phyloP scores from a whole-genome alignment of 2,797 vertebrate species.

The Eleutherodactylus coqui region DNA sequence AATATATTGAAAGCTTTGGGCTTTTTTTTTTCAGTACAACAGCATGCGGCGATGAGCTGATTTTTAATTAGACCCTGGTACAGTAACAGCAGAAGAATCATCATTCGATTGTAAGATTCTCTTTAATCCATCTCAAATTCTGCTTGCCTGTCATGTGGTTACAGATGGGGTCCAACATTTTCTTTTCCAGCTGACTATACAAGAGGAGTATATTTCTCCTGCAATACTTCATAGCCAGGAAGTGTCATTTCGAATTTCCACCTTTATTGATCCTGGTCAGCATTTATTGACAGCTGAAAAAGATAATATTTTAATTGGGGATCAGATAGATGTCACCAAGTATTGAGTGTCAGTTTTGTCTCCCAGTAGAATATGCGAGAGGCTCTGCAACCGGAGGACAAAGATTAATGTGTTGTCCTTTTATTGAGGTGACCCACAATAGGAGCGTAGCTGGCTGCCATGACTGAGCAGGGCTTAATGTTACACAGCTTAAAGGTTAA shows the following conservation, averaged over 20 bases:
- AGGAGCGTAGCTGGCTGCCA: constrained; percentile 72
- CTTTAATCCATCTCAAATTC: constrained; percentile 55
- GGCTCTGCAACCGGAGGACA: constrained; percentile 74
- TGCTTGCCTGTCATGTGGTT: constrained; percentile 49
- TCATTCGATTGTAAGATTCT: constrained; percentile 4
- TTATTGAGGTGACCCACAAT: constrained; percentile 76
- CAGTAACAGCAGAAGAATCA: constrained; percentile 11
- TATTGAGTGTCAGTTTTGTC: constrained; percentile 75
- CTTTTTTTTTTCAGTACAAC: neutral
- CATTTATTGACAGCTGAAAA: constrained; percentile 82
- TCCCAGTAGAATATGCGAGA: constrained; percentile 75
- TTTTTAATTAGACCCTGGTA: neutral
- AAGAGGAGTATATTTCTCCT: constrained; percentile 71
- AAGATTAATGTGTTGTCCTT: constrained; percentile 83
- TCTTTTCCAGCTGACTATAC: constrained; percentile 67
- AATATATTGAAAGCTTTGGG: neutral
- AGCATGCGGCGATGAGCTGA: neutral
- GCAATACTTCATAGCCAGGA: constrained; percentile 72
- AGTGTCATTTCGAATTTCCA: constrained; percentile 79
- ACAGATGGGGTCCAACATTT: constrained; percentile 62
- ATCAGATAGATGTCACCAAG: constrained; percentile 78
- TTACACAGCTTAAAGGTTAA: constrained; percentile 78
- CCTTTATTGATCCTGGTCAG: constrained; percentile 79
- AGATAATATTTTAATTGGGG: constrained; percentile 84
- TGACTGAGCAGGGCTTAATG: constrained; percentile 81